Evolutionary conservation across 2,113 vertebrate species (phyloP).

Genomic region (Peucedramus taeniatus): DNA sequence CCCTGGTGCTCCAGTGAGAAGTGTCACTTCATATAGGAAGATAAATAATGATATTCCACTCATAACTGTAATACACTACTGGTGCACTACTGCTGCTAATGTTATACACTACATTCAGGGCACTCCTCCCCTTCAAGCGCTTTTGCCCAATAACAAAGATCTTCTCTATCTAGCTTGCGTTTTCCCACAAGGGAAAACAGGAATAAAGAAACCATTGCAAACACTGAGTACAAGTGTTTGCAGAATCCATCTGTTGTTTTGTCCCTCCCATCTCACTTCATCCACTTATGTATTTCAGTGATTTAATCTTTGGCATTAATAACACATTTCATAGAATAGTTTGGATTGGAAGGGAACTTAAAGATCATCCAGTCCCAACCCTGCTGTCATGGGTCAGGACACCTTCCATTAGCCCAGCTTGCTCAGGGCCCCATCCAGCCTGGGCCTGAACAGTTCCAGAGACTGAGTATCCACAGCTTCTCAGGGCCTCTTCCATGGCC

Average conservation of each 20-base stretch:
- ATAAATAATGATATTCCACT: not conserved
- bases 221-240: not conserved
- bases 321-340: not conserved
- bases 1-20: not conserved
- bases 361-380: not conserved
- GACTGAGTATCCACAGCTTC: not conserved
- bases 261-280: not conserved
- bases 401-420: not conserved
- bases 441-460: not conserved
- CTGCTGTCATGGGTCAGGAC: accelerated
- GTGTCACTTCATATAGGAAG: not conserved
- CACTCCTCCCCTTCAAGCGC: not conserved
- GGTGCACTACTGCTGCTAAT: not conserved
- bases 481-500: not conserved
- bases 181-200: not conserved
- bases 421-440: not conserved
- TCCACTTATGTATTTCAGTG: not conserved
- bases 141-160: not conserved
- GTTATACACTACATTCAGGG: not conserved
- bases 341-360: not conserved
- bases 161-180: not conserved
- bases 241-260: not conserved
- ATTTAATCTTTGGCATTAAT: not conserved
- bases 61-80: accelerated
- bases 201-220: not conserved